Evolutionary conservation across 2,888 invertebrate species (phyloP).

Genomic region (Lampropteryx suffumata): DNA sequence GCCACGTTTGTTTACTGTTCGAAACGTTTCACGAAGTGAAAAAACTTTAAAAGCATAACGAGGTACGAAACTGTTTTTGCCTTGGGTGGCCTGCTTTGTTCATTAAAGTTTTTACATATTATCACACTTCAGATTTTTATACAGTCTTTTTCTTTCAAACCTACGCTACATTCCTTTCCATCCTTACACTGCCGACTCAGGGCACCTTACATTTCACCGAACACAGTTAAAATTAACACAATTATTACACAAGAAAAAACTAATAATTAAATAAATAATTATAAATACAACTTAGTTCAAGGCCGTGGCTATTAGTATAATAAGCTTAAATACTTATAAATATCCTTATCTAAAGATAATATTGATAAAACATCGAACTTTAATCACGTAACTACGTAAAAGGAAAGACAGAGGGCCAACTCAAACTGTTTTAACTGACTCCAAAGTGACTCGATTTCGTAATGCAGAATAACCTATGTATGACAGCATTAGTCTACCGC

Average conservation of each 20-base stretch:
- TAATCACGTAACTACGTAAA: conserved; percentile 8
- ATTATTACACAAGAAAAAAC: conserved; percentile 1
- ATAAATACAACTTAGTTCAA: neutral
- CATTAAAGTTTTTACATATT: neutral
- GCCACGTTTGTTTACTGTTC: no score
- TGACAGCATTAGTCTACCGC: no score
- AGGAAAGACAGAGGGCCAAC: conserved; percentile 7
- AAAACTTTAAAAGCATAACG: no score
- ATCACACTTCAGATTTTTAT: conserved; percentile 19
- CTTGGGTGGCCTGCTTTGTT: neutral
- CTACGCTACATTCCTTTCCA: conserved; percentile 15
- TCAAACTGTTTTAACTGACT: neutral
- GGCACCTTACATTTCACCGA: conserved; percentile 12
- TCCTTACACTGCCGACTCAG: conserved; percentile 2
- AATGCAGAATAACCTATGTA: no score
- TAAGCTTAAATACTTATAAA: conserved; percentile 7
- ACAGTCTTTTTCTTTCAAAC: conserved; percentile 30
- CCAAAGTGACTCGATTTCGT: no score
- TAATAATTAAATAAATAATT: conserved; percentile 14
- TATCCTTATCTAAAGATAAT: conserved; percentile 5
- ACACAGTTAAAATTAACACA: conserved; percentile 2
- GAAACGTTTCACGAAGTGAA: no score
- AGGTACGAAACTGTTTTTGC: no score
- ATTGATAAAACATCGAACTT: conserved; percentile 2
- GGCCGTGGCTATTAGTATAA: neutral